Conservation (phyloP, 2,113 vertebrate genomes). For the Myocastor coypus region DNA sequence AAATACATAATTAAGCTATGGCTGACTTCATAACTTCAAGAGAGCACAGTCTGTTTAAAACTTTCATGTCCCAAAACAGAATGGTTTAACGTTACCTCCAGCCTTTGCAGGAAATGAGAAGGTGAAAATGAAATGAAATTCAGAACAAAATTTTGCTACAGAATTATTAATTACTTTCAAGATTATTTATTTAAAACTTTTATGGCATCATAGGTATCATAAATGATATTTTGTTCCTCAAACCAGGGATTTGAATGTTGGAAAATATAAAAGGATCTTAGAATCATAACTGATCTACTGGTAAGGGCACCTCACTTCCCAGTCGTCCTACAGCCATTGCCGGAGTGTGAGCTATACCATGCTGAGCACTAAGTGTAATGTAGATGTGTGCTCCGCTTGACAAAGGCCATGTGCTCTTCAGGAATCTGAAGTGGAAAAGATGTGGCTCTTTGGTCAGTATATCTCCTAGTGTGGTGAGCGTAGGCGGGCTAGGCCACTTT, state of each 20-base stretch:
- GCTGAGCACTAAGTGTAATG: accelerated
- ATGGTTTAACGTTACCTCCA: not conserved
- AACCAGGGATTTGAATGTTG: not conserved
- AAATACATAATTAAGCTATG: not conserved
- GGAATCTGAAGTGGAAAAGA: not conserved
- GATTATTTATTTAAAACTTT: not conserved
- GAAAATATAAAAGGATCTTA: not conserved
- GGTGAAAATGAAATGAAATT: not conserved
- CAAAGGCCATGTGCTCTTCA: not conserved
- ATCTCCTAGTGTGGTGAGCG: not conserved
- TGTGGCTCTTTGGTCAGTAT: not conserved
- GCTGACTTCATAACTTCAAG: not conserved
- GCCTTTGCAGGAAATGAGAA: constrained; percentile 9
- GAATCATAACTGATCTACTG: not conserved
- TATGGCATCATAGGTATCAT: not conserved
- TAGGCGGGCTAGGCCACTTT: not conserved
- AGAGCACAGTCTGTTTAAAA: not conserved
- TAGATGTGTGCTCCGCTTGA: not conserved
- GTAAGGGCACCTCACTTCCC: not conserved
- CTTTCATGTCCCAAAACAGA: not conserved
- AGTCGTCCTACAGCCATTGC: not conserved
- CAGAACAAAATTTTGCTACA: not conserved
- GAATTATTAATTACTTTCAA: not conserved
- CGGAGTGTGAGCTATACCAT: not conserved
- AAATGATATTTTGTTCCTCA: not conserved